Evolutionary conservation across 2,888 invertebrate species (phyloP), one percentile per base, ranked within the genome.

Genomic region (Cataglyphis altisquamis): DNA sequence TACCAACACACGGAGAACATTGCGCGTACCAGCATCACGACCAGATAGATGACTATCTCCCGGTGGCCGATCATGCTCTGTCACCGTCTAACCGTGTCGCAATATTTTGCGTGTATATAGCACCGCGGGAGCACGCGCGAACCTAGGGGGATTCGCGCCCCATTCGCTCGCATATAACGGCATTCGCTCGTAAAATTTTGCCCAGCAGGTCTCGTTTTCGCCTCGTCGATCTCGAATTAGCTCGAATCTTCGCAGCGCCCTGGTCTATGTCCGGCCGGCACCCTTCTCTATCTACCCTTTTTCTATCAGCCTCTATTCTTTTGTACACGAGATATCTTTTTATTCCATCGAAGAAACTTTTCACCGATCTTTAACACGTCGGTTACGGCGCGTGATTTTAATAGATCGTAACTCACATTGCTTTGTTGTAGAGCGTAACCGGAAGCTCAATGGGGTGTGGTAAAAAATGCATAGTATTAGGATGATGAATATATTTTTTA

Each of bases 181-280:
- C 12, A 89, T 83, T 86, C 83, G 82, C 89, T 90, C 88, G 90
- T 91, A 90, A 90, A 90, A 90, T 84, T 84, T 86, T 86, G 84
- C 81, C 45, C 74, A 77, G 36, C 48, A 75, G 84, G 83, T 84
- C 83, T 64, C 77, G 84, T 88, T 52, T n/a, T 52, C 52, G 48
- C 18, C 6, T 48, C 48, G 48, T 48, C 18, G 85, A 85, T 84
- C 81, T 67, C 77, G 67, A 81, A 85, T 88, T 64, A 66, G 67
- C 67, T 48, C 78, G 72, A 82, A 80, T 83, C 80, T 84, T 82
- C 57, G 29, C 62, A 39, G 57, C 52, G 0, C 68, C 29, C 32
- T n/a, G 48, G 10, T 12, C 39, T 32, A 41, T 41, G 66, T 77
- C 55, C 84, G 57, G 32, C 8, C 10, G 32, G 45, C 55, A 32